Conservation (phyloP, 2,797 vertebrate species). For the Acipenser oxyrinchus region DNA sequence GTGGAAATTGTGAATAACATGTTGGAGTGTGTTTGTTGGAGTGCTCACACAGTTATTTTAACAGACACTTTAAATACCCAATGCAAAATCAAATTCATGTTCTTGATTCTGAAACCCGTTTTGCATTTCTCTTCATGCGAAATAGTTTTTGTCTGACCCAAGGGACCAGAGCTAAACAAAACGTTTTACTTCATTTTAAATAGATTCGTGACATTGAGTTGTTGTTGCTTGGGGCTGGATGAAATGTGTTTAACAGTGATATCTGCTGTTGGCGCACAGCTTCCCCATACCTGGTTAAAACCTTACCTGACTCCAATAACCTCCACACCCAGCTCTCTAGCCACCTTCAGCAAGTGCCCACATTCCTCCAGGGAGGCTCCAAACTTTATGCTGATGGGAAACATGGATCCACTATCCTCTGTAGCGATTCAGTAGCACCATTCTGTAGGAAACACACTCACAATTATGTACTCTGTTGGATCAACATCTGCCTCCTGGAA, state of each 20-base stretch:
- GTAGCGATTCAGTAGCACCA: constrained; percentile 29
- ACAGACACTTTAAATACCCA: too few relatives aligned
- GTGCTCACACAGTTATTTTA: too few relatives aligned
- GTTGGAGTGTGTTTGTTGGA: too few relatives aligned
- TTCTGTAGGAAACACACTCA: constrained; percentile 15
- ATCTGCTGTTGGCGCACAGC: too few relatives aligned
- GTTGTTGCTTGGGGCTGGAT: background rate
- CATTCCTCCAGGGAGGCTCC: constrained; percentile 21
- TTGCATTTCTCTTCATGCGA: too few relatives aligned
- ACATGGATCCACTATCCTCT: constrained; percentile 14
- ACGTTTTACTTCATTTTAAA: background rate
- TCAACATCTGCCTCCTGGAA: background rate
- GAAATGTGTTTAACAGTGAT: background rate
- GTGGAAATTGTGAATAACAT: too few relatives aligned
- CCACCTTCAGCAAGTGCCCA: constrained; percentile 21
- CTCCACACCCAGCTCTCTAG: constrained; percentile 21
- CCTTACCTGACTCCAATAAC: constrained; percentile 27
- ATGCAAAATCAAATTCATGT: background rate
- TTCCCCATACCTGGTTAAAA: background rate
- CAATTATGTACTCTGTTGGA: background rate
- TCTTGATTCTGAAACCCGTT: background rate
- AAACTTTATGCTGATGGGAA: constrained; percentile 29
- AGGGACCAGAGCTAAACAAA: too few relatives aligned
- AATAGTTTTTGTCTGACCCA: too few relatives aligned
- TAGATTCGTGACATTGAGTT: background rate